Conservation (phyloP, 2,113 vertebrate species). For the Thalassarche chlororhynchos region DNA sequence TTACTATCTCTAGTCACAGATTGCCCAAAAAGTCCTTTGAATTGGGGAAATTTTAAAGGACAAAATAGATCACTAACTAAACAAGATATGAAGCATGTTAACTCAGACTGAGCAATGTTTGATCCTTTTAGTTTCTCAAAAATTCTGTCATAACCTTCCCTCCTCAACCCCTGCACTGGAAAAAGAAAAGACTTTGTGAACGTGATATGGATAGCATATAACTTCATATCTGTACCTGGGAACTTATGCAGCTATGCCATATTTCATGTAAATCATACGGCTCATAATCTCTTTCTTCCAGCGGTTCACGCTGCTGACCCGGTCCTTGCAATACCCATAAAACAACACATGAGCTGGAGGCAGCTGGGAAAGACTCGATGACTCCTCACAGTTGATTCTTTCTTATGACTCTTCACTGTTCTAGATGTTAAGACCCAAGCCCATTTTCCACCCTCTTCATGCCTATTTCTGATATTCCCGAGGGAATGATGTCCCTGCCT, state of each 20-base stretch:
- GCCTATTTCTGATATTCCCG: neutral
- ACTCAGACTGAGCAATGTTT: neutral
- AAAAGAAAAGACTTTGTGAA: neutral
- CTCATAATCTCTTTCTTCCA: neutral
- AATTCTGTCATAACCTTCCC: neutral
- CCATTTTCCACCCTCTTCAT: neutral
- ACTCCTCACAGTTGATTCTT: neutral
- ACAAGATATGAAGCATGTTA: neutral
- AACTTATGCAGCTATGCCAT: neutral
- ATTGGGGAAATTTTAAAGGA: neutral
- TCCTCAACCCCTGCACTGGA: neutral
- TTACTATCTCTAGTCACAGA: neutral
- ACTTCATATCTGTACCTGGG: neutral
- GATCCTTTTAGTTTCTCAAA: neutral
- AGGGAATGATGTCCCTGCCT: neutral
- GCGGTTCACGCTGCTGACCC: neutral
- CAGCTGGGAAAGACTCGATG: neutral
- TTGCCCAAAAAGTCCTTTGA: neutral
- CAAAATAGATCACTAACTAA: neutral
- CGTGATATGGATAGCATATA: neutral
- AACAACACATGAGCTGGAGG: neutral
- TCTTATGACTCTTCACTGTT: neutral
- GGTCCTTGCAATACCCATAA: neutral
- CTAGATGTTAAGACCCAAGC: neutral
- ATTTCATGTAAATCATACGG: neutral